Evolutionary conservation across 2,888 invertebrate genomes (phyloP).

Genomic region (Notocelia uddmanniana): DNA sequence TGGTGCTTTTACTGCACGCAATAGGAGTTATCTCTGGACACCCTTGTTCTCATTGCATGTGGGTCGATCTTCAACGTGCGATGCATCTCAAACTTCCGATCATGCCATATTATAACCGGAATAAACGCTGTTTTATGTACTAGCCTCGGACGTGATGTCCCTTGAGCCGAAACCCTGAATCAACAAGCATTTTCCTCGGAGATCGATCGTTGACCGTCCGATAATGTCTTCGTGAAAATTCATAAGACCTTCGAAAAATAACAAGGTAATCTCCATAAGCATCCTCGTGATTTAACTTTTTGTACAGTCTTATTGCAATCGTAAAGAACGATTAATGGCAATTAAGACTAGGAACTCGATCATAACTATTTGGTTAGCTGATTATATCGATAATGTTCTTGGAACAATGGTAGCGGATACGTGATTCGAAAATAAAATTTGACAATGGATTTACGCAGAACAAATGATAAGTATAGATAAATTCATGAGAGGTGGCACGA

Average conservation of each 20-base stretch:
- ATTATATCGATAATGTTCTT: conserved; percentile 35
- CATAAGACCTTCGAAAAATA: conserved; percentile 9
- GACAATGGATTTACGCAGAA: conserved; percentile 4
- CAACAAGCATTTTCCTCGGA: conserved; percentile 46
- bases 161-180: conserved; percentile 66
- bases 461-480: not conserved
- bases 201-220: conserved; percentile 35
- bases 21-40: conserved; percentile 25
- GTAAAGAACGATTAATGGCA: conserved; percentile 23
- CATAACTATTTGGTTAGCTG: conserved; percentile 27
- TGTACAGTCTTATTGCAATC: not conserved
- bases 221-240: conserved; percentile 12
- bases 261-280: conserved; percentile 49
- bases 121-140: conserved; percentile 48
- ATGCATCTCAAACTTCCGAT: conserved; percentile 44
- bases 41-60: conserved; percentile 41
- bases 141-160: conserved; percentile 72
- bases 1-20: conserved; percentile 21
- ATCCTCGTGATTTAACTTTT: not conserved
- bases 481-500: not conserved
- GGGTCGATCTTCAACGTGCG: conserved; percentile 32
- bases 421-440: conserved; percentile 32
- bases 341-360: conserved; percentile 42
- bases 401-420: conserved; percentile 38
- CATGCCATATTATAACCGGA: conserved; percentile 48